A percentile compares a stretch with the other conserved stretches of the same genome.
Conservation (phyloP, 2,888 invertebrate species). For the Rhogogaster chlorosoma region DNA sequence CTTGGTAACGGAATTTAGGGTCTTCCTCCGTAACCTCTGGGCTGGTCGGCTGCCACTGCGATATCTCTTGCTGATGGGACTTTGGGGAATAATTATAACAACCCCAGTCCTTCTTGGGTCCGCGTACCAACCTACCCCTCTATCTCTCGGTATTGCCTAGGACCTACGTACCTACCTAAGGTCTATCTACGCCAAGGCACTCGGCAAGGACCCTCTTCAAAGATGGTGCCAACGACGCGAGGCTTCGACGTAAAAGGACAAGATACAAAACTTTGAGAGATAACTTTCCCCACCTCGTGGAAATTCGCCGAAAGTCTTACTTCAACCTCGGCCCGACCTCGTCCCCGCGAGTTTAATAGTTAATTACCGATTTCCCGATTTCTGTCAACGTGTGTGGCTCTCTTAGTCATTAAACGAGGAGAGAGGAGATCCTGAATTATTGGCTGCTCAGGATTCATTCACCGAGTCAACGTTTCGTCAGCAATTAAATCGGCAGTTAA, state of each 20-base stretch:
- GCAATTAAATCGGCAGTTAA: background rate
- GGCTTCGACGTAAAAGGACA: conserved; percentile 17
- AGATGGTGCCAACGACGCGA: conserved; percentile 4
- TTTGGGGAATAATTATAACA: conserved; percentile 72
- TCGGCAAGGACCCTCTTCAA: conserved; percentile 8
- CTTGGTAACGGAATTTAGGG: conserved; percentile 56
- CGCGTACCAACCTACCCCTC: background rate
- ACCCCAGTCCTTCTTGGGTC: conserved; percentile 41
- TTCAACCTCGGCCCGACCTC: background rate
- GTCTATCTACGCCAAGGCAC: background rate
- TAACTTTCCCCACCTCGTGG: background rate
- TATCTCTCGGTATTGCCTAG: background rate
- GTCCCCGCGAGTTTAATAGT: background rate
- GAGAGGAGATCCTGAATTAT: background rate
- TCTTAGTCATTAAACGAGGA: background rate
- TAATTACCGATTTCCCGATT: background rate
- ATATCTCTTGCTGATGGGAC: conserved; percentile 71
- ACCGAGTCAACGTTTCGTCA: conserved; percentile 12
- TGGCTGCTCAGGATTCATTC: conserved; percentile 6
- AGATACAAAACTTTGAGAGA: background rate
- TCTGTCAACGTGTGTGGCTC: background rate
- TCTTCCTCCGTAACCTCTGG: conserved; percentile 3
- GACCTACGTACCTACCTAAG: background rate
- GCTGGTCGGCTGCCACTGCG: background rate
- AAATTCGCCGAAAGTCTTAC: background rate